These are phyloP conservation scores for Melozone crissalis DNA, from an alignment of 2,113 vertebrate genomes.

Conservation along the genomic window DNA sequence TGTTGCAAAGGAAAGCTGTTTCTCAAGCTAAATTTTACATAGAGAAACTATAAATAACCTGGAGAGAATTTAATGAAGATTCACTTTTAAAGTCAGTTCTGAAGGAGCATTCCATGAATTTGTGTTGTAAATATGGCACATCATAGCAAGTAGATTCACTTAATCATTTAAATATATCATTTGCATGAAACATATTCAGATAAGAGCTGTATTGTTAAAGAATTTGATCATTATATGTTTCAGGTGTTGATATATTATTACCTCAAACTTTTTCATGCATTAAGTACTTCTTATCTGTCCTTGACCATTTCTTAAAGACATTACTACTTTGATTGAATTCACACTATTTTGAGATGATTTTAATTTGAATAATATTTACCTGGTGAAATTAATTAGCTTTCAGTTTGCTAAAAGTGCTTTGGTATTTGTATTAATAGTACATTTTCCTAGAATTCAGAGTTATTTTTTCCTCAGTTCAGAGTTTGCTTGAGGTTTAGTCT, in stretches of 20 bases:
- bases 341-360: background rate
- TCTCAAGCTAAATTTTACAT: background rate
- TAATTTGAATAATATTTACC: background rate
- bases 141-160: background rate
- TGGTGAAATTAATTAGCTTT: background rate
- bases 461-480: background rate
- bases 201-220: background rate
- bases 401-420: background rate
- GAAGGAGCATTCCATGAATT: background rate
- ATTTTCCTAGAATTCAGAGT: background rate
- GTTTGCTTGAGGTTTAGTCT: background rate
- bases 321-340: background rate
- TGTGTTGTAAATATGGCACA: background rate
- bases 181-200: background rate
- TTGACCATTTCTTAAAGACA: background rate
- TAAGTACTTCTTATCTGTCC: background rate
- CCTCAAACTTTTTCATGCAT: background rate
- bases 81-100: background rate
- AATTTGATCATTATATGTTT: background rate
- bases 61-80: background rate
- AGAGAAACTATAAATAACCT: background rate
- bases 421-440: background rate
- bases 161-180: background rate
- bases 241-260: background rate
- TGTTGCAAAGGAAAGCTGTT: background rate